A percentile compares a stretch with the other conserved stretches of the same genome.
Evolutionary conservation across 2,888 invertebrate genomes (phyloP).

Genomic region (Drosophila cognata): DNA sequence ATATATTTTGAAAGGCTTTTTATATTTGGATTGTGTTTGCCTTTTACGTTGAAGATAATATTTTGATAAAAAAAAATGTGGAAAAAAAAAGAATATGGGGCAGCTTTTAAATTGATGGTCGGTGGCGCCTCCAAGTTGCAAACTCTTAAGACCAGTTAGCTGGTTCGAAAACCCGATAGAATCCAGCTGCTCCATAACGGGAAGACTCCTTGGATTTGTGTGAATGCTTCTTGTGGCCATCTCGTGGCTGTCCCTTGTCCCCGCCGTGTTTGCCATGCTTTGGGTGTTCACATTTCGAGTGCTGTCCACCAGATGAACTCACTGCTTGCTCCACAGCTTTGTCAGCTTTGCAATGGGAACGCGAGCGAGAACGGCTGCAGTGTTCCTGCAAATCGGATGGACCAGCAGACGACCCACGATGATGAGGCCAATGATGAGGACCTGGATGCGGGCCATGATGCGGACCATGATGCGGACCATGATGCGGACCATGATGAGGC

Average conservation of each 20-base stretch:
- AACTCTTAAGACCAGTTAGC: neutral
- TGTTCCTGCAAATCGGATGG: neutral
- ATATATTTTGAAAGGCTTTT: neutral
- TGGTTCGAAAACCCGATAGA: neutral
- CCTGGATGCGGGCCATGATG: conserved; percentile 3
- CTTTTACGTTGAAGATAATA: conserved; percentile 16
- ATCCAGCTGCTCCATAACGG: neutral
- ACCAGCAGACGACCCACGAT: conserved; percentile 4
- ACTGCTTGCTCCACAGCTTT: conserved; percentile 2
- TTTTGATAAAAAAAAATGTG: neutral
- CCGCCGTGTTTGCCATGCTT: conserved; percentile 15
- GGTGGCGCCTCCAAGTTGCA: neutral
- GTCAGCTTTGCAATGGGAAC: conserved; percentile 2
- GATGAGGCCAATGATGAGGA: conserved; percentile 6
- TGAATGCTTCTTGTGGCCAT: conserved; percentile 9
- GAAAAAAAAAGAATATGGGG: neutral
- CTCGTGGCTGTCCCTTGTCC: conserved; percentile 4
- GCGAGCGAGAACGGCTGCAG: conserved; percentile 22
- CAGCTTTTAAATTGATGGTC: neutral
- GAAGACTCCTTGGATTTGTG: neutral
- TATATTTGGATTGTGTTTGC: neutral
- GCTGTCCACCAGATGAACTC: conserved; percentile 5
- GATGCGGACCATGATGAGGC: conserved; percentile 1
- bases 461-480: conserved; percentile 1
- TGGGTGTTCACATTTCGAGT: conserved; percentile 3